These are phyloP conservation scores for Actinopyga echinites DNA, from an alignment of 53 echinoderm and acorn worm species.

Conservation along the genomic window DNA sequence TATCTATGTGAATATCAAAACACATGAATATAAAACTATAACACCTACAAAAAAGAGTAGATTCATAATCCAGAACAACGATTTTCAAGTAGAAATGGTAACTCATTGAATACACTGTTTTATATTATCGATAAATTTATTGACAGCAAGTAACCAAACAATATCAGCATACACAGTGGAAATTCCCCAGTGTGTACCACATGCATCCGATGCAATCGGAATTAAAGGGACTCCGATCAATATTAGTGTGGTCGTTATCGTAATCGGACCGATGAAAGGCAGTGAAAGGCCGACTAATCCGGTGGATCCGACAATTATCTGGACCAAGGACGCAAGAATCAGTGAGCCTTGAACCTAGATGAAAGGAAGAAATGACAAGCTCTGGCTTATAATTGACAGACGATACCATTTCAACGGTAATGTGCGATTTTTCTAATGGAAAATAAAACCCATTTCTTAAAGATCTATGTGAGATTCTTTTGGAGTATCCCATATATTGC, in stretches of 20 bases:
- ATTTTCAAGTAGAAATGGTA: too few relatives aligned
- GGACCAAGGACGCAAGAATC: constrained; percentile 75
- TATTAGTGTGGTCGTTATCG: constrained; percentile 82
- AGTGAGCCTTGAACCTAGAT: constrained; percentile 88
- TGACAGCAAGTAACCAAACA: background rate
- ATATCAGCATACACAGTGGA: constrained; percentile 41
- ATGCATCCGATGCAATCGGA: constrained; percentile 55
- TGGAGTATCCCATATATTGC: too few relatives aligned
- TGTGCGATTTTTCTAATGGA: too few relatives aligned
- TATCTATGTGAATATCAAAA: background rate
- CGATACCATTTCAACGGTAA: too few relatives aligned
- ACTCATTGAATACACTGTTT: too few relatives aligned
- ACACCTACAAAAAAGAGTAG: too few relatives aligned
- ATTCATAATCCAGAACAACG: too few relatives aligned
- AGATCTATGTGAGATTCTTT: too few relatives aligned
- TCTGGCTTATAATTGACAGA: too few relatives aligned
- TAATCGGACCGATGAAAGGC: constrained; percentile 85
- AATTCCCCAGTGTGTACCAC: constrained; percentile 86
- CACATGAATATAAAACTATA: too few relatives aligned
- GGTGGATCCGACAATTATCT: constrained; percentile 80
- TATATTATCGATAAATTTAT: background rate
- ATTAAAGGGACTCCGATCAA: constrained; percentile 82
- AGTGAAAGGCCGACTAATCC: constrained; percentile 85
- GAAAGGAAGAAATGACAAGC: too few relatives aligned
- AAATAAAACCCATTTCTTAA: too few relatives aligned